Conservation (phyloP, 2,113 vertebrate genomes). For the Dissostichus mawsoni region DNA sequence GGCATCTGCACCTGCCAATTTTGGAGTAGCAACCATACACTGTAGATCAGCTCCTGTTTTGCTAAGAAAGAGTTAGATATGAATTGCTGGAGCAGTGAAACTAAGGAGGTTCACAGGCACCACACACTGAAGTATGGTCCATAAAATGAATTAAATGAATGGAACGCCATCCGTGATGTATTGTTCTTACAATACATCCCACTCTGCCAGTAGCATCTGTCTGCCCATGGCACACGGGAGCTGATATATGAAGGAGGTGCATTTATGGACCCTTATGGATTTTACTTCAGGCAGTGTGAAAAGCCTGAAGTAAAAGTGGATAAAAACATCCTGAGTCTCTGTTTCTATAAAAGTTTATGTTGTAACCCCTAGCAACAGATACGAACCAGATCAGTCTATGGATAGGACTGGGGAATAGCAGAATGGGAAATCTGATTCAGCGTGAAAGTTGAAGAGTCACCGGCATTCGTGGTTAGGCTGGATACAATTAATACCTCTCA, state of each 20-base stretch:
- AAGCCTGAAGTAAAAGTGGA: constrained; percentile 11
- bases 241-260: background rate
- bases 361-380: constrained; percentile 31
- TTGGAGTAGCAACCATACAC: background rate
- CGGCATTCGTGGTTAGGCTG: background rate
- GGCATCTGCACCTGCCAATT: background rate
- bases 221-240: constrained; percentile 6
- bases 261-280: background rate
- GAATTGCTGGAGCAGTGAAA: background rate
- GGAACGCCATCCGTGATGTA: background rate
- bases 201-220: background rate
- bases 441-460: background rate
- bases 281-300: constrained; percentile 4
- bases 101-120: background rate
- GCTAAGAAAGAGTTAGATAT: background rate
- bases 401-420: background rate
- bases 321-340: constrained; percentile 7
- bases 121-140: background rate
- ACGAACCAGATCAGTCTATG: constrained; percentile 1
- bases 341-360: background rate
- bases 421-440: background rate
- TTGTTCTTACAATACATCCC: background rate
- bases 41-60: too few relatives aligned
- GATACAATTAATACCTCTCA: background rate
- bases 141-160: background rate